phyloP scores from a whole-genome alignment of 2,888 invertebrate genomes.

The Chymomyza fuscimana region DNA sequence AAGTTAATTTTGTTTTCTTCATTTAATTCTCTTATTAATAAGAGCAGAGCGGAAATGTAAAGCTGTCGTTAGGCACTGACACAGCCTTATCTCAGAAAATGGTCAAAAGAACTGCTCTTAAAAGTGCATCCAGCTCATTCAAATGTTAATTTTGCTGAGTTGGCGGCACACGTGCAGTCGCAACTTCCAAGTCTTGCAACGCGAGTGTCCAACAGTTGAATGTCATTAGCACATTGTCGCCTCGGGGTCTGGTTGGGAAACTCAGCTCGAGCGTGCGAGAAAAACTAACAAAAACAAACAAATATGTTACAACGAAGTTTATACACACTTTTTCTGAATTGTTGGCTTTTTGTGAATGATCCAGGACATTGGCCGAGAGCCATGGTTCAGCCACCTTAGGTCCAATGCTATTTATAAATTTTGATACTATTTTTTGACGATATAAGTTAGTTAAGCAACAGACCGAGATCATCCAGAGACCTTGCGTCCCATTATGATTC shows the following conservation, averaged over 20 bases:
- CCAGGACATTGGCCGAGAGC: no score
- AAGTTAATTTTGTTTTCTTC: not conserved
- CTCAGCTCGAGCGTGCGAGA: conserved; percentile 48
- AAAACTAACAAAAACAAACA: conserved; percentile 45
- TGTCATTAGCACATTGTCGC: conserved; percentile 67
- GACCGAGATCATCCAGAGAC: no score
- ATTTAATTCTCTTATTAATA: conserved; percentile 25
- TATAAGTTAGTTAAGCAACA: no score
- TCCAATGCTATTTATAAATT: no score
- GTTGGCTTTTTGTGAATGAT: no score
- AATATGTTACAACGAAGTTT: not conserved
- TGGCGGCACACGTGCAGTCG: conserved; percentile 22
- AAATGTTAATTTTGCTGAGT: conserved; percentile 54
- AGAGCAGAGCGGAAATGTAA: conserved; percentile 35
- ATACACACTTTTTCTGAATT: not conserved
- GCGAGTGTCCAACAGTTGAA: conserved; percentile 48
- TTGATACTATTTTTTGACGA: no score
- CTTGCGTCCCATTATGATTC: no score
- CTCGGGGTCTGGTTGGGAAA: conserved; percentile 45
- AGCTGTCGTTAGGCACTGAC: conserved; percentile 18
- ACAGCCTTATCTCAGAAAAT: conserved; percentile 21
- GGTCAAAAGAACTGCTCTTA: conserved; percentile 44
- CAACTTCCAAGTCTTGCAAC: not conserved
- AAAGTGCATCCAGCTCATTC: conserved; percentile 50
- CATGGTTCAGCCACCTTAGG: no score